Conservation (phyloP, 2,113 vertebrate species). For the Hiodon alosoides region DNA sequence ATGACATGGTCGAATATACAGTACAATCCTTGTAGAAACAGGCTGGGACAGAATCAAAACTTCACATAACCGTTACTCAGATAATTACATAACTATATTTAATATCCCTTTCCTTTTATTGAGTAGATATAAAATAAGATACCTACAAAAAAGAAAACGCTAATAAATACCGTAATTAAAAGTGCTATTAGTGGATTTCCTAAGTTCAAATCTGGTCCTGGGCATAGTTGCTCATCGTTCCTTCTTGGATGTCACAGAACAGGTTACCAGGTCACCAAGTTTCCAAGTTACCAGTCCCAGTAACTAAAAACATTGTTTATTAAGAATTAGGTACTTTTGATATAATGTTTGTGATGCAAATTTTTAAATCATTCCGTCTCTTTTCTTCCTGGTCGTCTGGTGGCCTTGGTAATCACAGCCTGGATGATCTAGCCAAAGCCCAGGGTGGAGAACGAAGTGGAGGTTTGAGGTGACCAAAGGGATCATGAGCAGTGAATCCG, state of each 20-base stretch:
- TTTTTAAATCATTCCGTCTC: neutral
- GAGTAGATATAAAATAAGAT: no score
- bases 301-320: neutral
- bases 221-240: neutral
- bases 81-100: no score
- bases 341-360: neutral
- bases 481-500: neutral
- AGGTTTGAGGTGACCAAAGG: conserved; percentile 25
- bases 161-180: no score
- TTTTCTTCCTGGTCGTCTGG: neutral
- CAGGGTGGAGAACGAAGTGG: conserved; percentile 37
- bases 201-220: no score
- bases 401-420: conserved; percentile 37
- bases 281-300: neutral
- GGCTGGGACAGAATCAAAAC: no score
- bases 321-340: no score
- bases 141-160: no score
- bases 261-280: neutral
- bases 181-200: no score
- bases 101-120: no score
- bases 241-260: neutral
- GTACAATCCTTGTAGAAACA: no score
- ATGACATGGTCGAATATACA: no score
- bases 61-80: no score
- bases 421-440: conserved; percentile 44